These are phyloP conservation scores for Sinotaia quadrata DNA, from an alignment of 2,888 invertebrate genomes.

Conservation along the genomic window DNA sequence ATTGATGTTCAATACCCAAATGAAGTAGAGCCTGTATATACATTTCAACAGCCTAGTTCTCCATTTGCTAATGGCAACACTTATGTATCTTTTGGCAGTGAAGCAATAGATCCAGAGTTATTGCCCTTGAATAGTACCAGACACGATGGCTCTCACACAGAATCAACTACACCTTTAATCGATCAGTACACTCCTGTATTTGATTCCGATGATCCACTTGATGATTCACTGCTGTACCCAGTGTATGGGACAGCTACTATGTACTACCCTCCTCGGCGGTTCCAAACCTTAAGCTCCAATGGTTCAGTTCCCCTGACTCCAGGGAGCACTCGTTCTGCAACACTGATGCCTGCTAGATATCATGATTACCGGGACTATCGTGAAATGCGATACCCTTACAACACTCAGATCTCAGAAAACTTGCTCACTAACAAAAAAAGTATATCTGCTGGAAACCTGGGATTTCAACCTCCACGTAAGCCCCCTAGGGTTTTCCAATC, in stretches of 20 bases:
- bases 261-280: constrained; percentile 25
- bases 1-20: constrained; percentile 21
- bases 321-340: constrained; percentile 28
- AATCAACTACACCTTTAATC: constrained; percentile 59
- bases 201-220: constrained; percentile 38
- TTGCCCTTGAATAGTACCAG: constrained; percentile 42
- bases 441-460: constrained; percentile 61
- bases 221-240: constrained; percentile 35
- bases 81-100: constrained; percentile 64
- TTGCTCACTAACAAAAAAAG: constrained; percentile 46
- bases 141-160: constrained; percentile 57
- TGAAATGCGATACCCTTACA: constrained; percentile 34
- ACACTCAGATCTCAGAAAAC: constrained; percentile 35
- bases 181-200: constrained; percentile 54
- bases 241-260: constrained; percentile 31
- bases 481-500: constrained; percentile 59
- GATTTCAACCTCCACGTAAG: constrained; percentile 49
- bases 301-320: constrained; percentile 33
- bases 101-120: constrained; percentile 57
- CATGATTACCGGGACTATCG: constrained; percentile 35
- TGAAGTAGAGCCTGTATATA: constrained; percentile 32
- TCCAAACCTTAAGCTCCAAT: constrained; percentile 33
- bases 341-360: constrained; percentile 12
- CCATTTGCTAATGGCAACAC: constrained; percentile 52
- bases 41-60: constrained; percentile 31